Evolutionary conservation across 2,797 vertebrate genomes (phyloP).

Genomic region (Pseudochirops cupreus): DNA sequence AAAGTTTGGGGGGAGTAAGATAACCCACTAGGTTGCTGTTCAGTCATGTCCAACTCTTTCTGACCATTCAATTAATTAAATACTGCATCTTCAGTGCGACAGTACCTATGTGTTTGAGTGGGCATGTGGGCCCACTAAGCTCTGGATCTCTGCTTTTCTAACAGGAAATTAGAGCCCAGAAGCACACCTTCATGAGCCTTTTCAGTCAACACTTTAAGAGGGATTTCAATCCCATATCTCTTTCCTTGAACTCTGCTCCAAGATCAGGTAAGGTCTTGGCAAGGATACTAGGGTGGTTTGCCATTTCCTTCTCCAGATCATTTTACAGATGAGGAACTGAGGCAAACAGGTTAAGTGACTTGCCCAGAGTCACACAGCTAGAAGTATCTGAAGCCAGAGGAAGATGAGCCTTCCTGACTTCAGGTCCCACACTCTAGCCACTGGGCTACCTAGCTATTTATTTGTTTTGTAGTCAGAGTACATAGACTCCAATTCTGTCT

Average conservation of each 20-base stretch:
- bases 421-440: background rate
- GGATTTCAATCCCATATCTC: background rate
- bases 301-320: background rate
- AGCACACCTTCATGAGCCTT: background rate
- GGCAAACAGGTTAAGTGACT: background rate
- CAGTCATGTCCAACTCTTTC: background rate
- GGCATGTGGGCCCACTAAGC: background rate
- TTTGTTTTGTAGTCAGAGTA: background rate
- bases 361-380: background rate
- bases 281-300: background rate
- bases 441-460: background rate
- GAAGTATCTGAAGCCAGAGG: background rate
- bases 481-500: background rate
- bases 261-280: background rate
- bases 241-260: background rate
- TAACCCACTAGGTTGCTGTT: background rate
- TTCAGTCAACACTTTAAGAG: background rate
- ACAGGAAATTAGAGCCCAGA: constrained; percentile 1
- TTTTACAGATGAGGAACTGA: background rate
- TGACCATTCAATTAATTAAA: constrained; percentile 11
- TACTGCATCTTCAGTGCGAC: background rate
- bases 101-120: background rate
- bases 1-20: background rate
- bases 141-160: background rate
- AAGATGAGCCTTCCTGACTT: background rate